phyloP scores from a whole-genome alignment of 2,113 vertebrate species.

The Epinephelus cyanopodus region DNA sequence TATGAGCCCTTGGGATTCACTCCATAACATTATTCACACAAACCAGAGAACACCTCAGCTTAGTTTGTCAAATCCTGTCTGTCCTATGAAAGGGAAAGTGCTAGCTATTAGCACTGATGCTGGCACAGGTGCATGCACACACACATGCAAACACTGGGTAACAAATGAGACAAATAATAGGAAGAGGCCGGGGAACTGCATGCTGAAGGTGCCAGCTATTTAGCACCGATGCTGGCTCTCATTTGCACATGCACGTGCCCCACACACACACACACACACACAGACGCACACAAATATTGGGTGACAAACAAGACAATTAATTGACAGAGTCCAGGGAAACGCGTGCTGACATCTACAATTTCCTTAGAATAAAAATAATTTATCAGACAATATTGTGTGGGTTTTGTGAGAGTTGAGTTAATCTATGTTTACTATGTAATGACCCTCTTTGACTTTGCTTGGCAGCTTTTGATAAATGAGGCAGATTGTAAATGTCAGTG shows the following conservation, averaged over 20 bases:
- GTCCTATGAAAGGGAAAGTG: conserved; percentile 26
- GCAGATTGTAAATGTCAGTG: conserved; percentile 84
- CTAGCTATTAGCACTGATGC: conserved; percentile 38
- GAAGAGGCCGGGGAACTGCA: conserved; percentile 44
- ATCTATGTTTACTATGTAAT: conserved; percentile 83
- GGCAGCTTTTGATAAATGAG: conserved; percentile 84
- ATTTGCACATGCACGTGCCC: not conserved
- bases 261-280: not conserved
- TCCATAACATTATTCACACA: conserved; percentile 40
- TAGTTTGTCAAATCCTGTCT: conserved; percentile 58
- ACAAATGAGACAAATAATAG: conserved; percentile 61
- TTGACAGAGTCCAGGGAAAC: conserved; percentile 63
- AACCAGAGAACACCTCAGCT: conserved; percentile 42
- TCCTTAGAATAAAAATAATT: conserved; percentile 66
- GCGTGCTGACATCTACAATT: conserved; percentile 70
- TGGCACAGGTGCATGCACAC: conserved; percentile 45
- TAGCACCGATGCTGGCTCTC: conserved; percentile 47
- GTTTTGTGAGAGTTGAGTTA: conserved; percentile 76
- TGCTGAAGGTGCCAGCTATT: conserved; percentile 56
- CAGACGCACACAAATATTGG: conserved; percentile 35
- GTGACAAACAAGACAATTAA: conserved; percentile 63
- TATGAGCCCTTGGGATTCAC: conserved; percentile 53
- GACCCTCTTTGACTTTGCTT: conserved; percentile 81
- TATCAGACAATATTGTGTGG: conserved; percentile 69
- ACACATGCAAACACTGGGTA: conserved; percentile 29